Evolutionary conservation across 2,888 invertebrate species (phyloP).

Genomic region (Electrophaes corylata): DNA sequence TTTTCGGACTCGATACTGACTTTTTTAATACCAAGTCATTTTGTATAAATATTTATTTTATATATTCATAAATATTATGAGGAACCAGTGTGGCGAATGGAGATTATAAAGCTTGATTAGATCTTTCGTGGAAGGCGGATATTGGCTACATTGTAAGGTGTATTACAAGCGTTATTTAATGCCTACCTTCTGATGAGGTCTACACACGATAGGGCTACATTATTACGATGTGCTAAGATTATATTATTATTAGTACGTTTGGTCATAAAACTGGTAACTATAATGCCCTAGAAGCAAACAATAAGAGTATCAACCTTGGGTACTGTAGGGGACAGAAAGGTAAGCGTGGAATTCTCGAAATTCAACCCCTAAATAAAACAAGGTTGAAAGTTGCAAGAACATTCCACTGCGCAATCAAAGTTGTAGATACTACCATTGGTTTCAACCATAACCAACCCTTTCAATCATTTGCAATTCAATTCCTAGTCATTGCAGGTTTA

Average conservation of each 20-base stretch:
- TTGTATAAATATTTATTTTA: background rate
- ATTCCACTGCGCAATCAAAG: background rate
- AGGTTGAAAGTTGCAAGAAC: background rate
- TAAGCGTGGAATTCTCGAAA: too few species aligned
- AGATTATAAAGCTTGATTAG: background rate
- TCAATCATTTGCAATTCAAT: background rate
- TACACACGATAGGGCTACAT: slow-evolving; percentile 1
- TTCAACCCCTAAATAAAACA: too few species aligned
- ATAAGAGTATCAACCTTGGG: too few species aligned
- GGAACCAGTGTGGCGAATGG: background rate
- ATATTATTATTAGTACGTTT: background rate
- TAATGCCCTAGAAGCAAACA: too few species aligned
- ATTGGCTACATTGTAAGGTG: background rate
- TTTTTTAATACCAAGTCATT: background rate
- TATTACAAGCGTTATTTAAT: slow-evolving; percentile 7
- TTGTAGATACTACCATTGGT: background rate
- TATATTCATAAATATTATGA: background rate
- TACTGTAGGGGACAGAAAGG: too few species aligned
- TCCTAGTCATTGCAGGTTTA: background rate
- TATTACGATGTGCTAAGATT: background rate
- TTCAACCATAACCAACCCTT: background rate
- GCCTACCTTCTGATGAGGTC: background rate
- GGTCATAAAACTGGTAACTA: background rate
- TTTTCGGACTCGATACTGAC: background rate
- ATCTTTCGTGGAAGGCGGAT: background rate